Percentiles rank a stretch among this genome's conserved stretches.
Conservation (phyloP, 2,797 vertebrate genomes). For the Sebastes elongatus region DNA sequence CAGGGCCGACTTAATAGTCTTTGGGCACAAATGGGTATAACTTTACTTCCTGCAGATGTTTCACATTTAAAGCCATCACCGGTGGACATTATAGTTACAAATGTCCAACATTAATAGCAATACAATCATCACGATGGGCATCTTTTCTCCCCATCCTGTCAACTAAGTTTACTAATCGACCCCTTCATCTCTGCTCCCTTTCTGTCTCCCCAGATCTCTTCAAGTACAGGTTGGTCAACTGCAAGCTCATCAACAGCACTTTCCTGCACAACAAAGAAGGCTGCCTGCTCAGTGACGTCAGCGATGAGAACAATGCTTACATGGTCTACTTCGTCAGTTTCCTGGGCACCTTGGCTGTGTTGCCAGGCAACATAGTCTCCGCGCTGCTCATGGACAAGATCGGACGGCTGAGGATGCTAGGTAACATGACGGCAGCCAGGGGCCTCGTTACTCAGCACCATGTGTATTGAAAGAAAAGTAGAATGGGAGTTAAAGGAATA, state of each 20-base stretch:
- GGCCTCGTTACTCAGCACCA: not conserved
- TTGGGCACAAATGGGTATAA: not conserved
- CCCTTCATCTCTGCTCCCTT: not conserved
- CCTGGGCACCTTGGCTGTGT: slow-evolving; percentile 93
- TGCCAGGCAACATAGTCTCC: slow-evolving; percentile 96
- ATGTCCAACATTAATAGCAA: not conserved
- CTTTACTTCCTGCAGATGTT: not conserved
- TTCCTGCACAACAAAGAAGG: slow-evolving; percentile 98
- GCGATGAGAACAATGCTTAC: slow-evolving; percentile 96
- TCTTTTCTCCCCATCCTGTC: not conserved
- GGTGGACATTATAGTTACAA: not conserved
- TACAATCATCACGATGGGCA: not conserved
- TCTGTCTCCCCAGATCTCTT: slow-evolving; percentile 87
- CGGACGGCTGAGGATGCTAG: slow-evolving; percentile 94
- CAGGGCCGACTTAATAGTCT: not conserved
- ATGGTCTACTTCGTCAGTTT: slow-evolving; percentile 99
- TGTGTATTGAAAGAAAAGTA: not conserved
- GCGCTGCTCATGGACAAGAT: slow-evolving; percentile 99
- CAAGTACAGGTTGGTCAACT: slow-evolving; percentile 93
- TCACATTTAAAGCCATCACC: not conserved
- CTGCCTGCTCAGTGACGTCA: slow-evolving; percentile 92
- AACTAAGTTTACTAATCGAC: not conserved
- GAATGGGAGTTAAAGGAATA: not conserved
- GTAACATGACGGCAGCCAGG: slow-evolving; percentile 70
- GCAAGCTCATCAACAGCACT: slow-evolving; percentile 92